phyloP scores from a whole-genome alignment of 2,888 invertebrate species.

The Amaurobius ferox region DNA sequence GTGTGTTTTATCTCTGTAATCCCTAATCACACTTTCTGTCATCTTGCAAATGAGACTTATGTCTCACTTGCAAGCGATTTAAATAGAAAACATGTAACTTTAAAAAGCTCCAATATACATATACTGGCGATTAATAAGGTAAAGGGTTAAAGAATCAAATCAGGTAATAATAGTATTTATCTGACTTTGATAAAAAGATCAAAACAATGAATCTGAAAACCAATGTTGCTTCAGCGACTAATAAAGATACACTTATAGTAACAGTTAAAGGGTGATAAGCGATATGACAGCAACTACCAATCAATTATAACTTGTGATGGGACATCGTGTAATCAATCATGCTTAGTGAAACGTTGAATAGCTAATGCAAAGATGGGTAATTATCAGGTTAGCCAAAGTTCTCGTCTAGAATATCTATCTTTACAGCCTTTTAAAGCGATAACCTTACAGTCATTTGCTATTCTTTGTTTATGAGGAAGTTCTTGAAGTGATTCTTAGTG shows the following conservation, averaged over 20 bases:
- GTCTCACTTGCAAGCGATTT: too few relatives aligned
- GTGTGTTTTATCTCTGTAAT: too few relatives aligned
- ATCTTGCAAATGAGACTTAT: too few relatives aligned
- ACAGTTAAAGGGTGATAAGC: constrained; percentile 60
- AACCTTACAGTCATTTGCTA: background rate
- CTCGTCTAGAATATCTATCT: constrained; percentile 36
- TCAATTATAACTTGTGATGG: constrained; percentile 55
- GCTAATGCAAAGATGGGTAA: constrained; percentile 36
- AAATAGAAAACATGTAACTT: too few relatives aligned
- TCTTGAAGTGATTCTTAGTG: background rate
- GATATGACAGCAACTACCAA: constrained; percentile 41
- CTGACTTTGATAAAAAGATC: too few relatives aligned
- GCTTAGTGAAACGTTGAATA: constrained; percentile 47
- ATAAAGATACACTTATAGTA: constrained; percentile 38
- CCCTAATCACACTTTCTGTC: too few relatives aligned
- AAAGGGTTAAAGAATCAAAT: too few relatives aligned
- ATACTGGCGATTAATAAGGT: too few relatives aligned
- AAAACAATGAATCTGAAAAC: constrained; percentile 17
- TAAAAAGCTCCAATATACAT: too few relatives aligned
- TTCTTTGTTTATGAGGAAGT: background rate
- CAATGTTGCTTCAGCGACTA: constrained; percentile 29
- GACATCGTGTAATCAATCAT: constrained; percentile 58
- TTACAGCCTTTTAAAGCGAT: constrained; percentile 17
- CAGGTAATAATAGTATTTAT: too few relatives aligned
- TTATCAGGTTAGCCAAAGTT: constrained; percentile 58